Base-by-base conservation (phyloP, 1,140 invertebrate species). In the Lepidurus arcticus region DNA sequence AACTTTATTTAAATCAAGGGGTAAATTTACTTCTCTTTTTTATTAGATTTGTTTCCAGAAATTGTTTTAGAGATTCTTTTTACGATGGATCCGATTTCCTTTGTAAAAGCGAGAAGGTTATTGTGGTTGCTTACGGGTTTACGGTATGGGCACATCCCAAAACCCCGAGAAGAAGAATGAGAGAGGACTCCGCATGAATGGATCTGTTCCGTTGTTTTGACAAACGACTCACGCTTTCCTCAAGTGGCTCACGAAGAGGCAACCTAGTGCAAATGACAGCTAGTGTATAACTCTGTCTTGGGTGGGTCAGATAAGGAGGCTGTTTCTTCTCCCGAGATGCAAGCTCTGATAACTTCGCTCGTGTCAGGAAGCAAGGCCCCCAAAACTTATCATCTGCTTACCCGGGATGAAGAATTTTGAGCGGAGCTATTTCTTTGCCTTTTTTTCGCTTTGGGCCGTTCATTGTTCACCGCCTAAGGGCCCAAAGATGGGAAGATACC, bases 241-340 rank as follows among this genome's bases (percentile, higher is more conserved):
- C 53, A 65, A 65, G 53, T 65, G 53, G 53, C 53, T 65, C 53
- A 65, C 53, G 53, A 65, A 65, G 53, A 65, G 53, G 16, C 53
- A 65, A 65, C 53, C 13, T 13, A 65, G 53, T 65, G n/a, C 53
- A 13, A 65, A 65, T 65, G 53, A 65, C 53, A 65, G 53, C 53
- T 65, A 13, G 53, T 65, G 53, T 65, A 65, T 65, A 65, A 65
- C 53, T 65, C 53, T 65, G 53, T 65, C 53, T 13, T 65, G 53
- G 53, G 53, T 65, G 53, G 53, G 53, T 65, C 53, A 65, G 53
- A 65, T 65, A 65, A 65, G 53, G 53, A 65, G 53, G 53, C 53
- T 65, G 53, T 65, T 65, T 65, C 53, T 65, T 21, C 21, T 21
- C 53, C 21, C 53, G n/a, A 65, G 53, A 65, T 65, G 53, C 53